Percentiles rank a stretch among this genome's conserved stretches.
These are phyloP conservation scores for Horisme vitalbata DNA, from an alignment of 2,888 invertebrate genomes.

Conservation along the genomic window DNA sequence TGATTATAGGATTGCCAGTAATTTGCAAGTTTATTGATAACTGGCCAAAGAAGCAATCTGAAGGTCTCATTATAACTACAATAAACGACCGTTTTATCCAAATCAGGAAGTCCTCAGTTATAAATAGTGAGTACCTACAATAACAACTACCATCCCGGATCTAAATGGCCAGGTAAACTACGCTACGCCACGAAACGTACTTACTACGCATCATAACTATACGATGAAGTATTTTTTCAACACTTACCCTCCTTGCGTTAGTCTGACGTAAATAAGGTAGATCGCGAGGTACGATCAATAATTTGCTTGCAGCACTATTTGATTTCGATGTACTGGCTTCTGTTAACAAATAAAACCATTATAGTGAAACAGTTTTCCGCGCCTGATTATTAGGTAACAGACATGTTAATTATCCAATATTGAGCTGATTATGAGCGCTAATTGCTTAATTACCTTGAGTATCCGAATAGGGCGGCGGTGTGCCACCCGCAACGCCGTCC, in stretches of 20 bases:
- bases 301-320: conserved; percentile 64
- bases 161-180: no score
- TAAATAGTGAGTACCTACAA: no score
- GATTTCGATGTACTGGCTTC: conserved; percentile 71
- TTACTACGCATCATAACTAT: no score
- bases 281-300: conserved; percentile 75
- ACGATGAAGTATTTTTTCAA: neutral
- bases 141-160: no score
- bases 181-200: no score
- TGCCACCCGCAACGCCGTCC: conserved; percentile 52
- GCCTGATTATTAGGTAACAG: conserved; percentile 5
- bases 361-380: conserved; percentile 20
- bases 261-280: conserved; percentile 79
- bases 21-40: no score
- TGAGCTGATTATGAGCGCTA: conserved; percentile 11
- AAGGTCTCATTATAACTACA: no score
- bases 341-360: conserved; percentile 40
- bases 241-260: conserved; percentile 76
- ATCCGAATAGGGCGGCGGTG: conserved; percentile 65
- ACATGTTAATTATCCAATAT: conserved; percentile 19
- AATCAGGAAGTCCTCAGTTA: no score
- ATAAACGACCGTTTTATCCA: no score
- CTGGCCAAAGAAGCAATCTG: no score
- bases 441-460: conserved; percentile 56
- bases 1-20: no score